These are phyloP conservation scores for Spheniscus mendiculus DNA, from an alignment of 2,113 vertebrate genomes.

Conservation along the genomic window DNA sequence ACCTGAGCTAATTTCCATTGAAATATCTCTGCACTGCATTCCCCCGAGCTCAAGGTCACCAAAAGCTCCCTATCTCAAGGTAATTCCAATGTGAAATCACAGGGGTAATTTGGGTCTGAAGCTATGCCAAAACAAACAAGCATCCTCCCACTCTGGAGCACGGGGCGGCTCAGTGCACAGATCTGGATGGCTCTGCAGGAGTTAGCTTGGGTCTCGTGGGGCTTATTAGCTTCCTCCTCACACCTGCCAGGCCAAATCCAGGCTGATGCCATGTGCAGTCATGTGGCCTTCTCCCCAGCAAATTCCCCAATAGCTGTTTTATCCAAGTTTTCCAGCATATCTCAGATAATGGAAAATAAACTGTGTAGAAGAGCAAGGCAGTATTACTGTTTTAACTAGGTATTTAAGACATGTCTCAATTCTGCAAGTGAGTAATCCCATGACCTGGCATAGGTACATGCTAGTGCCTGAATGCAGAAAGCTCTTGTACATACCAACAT, in stretches of 20 bases:
- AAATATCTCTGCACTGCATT: neutral
- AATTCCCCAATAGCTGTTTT: neutral
- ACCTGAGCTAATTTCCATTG: neutral
- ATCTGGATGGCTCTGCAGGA: neutral
- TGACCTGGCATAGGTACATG: neutral
- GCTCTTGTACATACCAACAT: neutral
- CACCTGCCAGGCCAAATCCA: neutral
- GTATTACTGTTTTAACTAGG: neutral
- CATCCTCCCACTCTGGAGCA: neutral
- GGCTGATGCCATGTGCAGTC: neutral
- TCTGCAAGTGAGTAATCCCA: neutral
- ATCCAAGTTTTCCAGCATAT: neutral
- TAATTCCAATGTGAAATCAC: neutral
- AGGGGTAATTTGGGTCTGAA: neutral
- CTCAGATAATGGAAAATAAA: neutral
- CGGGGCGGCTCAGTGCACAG: rapidly evolving
- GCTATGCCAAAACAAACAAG: neutral
- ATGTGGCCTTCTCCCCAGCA: neutral
- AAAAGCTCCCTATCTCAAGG: neutral
- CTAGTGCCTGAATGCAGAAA: neutral
- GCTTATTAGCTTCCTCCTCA: neutral
- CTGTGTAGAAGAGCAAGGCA: neutral
- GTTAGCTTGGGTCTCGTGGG: neutral
- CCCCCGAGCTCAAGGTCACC: neutral
- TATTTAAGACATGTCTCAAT: neutral